A percentile compares a stretch with the other conserved stretches of the same genome.
Evolutionary conservation across 2,797 vertebrate species (phyloP).

Genomic region (Menidia menidia): DNA sequence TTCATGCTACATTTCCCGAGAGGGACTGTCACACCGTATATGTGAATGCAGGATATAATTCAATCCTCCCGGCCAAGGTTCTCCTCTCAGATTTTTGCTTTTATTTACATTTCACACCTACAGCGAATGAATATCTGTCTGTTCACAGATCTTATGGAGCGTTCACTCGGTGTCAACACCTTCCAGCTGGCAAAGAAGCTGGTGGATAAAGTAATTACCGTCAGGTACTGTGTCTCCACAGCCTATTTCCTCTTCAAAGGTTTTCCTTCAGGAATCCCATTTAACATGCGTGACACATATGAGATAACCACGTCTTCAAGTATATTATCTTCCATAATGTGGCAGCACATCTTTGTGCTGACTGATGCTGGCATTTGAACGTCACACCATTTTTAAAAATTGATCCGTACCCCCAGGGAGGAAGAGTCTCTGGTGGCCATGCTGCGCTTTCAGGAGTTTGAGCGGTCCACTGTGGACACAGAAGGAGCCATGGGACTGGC

Average conservation of each 20-base stretch:
- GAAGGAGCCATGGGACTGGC: slow-evolving; percentile 91
- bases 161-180: slow-evolving; percentile 84
- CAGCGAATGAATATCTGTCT: slow-evolving; percentile 16
- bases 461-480: slow-evolving; percentile 87
- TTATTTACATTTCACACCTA: neutral
- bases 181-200: slow-evolving; percentile 88
- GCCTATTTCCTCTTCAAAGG: neutral
- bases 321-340: neutral
- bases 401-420: slow-evolving; percentile 73
- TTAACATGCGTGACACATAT: neutral
- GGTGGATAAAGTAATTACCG: slow-evolving; percentile 89
- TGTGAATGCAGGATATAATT: neutral
- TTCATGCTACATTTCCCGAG: too few relatives aligned
- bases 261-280: neutral
- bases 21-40: neutral
- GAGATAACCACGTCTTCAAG: neutral
- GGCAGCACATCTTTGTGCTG: neutral
- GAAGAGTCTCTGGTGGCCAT: slow-evolving; percentile 88
- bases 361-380: neutral
- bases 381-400: neutral
- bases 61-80: neutral
- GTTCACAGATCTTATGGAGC: slow-evolving; percentile 85
- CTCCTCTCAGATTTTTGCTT: neutral
- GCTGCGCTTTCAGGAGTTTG: slow-evolving; percentile 90
- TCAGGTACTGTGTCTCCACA: slow-evolving; percentile 78